Evolutionary conservation across 2,888 invertebrate species (phyloP), one percentile per base, ranked within the genome.

Genomic region (Priocnemis perturbator): DNA sequence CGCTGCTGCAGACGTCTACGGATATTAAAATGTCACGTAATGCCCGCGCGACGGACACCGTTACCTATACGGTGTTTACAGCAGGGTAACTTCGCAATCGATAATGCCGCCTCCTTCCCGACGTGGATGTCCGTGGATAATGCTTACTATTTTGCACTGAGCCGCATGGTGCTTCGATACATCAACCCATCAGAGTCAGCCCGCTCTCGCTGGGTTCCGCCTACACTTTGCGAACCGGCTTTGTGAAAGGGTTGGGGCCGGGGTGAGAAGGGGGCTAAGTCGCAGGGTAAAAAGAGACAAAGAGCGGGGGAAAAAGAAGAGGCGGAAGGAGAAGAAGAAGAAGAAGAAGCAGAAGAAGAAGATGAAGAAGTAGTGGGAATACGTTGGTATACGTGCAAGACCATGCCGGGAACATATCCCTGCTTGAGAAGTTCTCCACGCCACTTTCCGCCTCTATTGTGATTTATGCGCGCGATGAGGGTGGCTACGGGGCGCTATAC

Each of bases 371-470:
- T 20, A 20, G 26, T 52, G 20, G 21, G 65, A 60, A 64, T 5
- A 58, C 44, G 53, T 37, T 23, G 60, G 26, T n/a, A n/a, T 11
- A 57, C 23, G 48, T 11, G 64, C 63, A 71, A 73, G 74, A 79
- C 79, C 74, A 74, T 77, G 74, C 77, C 73, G 67, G 73, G 84
- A 83, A 81, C 80, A 83, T 84, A 84, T 87, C 84, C 82, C 85
- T 82, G 82, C 83, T 86, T 83, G 84, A 85, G 83, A 87, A 88
- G 78, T 86, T 87, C 86, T 85, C 81, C 83, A 83, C 79, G 82
- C 84, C 86, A 88, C 86, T 87, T 87, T 87, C 85, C 85, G 82
- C 85, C 84, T 88, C 87, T 87, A 88, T 88, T 88, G 87, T 87
- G 87, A 88, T 87, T 87, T 88, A 88, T 88, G 86, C 84, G 83